Evolutionary conservation across 2,113 vertebrate genomes (phyloP).

Genomic region (Hippolais icterina): DNA sequence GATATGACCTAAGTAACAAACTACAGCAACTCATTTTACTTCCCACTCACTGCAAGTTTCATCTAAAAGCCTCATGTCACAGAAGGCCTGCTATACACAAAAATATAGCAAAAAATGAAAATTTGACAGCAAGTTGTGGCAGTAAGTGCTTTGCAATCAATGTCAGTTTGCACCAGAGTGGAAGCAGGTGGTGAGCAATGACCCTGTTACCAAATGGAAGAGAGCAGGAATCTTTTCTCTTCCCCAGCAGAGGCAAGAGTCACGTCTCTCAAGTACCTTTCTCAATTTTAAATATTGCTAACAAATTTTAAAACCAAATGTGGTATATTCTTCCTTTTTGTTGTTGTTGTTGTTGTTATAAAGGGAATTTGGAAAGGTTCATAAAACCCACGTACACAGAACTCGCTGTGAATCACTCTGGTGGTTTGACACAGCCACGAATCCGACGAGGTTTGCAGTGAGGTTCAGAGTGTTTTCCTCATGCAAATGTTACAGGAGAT

Average conservation of each 20-base stretch:
- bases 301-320: not conserved
- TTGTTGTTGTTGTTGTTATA: not conserved
- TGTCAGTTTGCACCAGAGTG: not conserved
- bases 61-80: constrained; percentile 45
- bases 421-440: not conserved
- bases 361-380: not conserved
- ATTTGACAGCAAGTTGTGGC: constrained; percentile 28
- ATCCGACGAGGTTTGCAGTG: not conserved
- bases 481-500: not conserved
- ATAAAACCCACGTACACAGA: not conserved
- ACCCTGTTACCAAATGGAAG: not conserved
- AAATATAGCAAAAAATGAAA: constrained; percentile 28
- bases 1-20: constrained; percentile 18
- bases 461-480: not conserved
- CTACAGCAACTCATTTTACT: constrained; percentile 28
- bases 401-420: not conserved
- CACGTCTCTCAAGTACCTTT: not conserved
- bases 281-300: not conserved
- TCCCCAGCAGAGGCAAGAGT: not conserved
- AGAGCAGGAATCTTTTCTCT: constrained; percentile 24
- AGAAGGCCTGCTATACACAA: not conserved
- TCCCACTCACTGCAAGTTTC: constrained; percentile 15
- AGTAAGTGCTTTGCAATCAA: constrained; percentile 47
- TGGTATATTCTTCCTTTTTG: not conserved
- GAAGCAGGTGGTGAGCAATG: constrained; percentile 54